phyloP scores from a whole-genome alignment of 2,888 invertebrate species.

The Cistogaster globosa region DNA sequence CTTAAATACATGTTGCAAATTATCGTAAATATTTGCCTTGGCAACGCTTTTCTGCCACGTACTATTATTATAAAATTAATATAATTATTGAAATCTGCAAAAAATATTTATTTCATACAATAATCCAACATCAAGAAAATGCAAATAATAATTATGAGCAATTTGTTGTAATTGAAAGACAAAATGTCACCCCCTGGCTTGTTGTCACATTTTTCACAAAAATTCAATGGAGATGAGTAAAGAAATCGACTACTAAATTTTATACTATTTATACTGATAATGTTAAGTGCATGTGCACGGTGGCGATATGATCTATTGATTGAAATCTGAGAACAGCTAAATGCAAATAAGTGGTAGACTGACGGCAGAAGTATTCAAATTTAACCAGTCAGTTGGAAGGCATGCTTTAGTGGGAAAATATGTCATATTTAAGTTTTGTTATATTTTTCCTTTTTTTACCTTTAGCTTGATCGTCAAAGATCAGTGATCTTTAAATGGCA shows the following conservation, averaged over 20 bases:
- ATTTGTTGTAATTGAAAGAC: conserved; percentile 64
- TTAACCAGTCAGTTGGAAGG: conserved; percentile 32
- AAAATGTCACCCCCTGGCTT: conserved; percentile 60
- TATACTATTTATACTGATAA: conserved; percentile 55
- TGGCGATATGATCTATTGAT: conserved; percentile 69
- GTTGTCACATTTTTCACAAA: conserved; percentile 51
- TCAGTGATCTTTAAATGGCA: conserved; percentile 66
- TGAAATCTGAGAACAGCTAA: conserved; percentile 33
- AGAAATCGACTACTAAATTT: conserved; percentile 25
- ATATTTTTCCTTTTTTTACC: background rate
- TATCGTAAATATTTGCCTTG: background rate
- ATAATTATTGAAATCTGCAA: conserved; percentile 1
- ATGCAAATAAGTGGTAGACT: background rate
- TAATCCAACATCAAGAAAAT: conserved; percentile 36
- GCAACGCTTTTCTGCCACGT: background rate
- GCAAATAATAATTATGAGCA: conserved; percentile 63
- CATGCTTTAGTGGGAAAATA: conserved; percentile 64
- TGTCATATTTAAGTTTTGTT: conserved; percentile 54
- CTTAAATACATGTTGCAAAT: background rate
- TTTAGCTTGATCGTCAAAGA: conserved; percentile 48
- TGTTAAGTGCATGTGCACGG: conserved; percentile 30
- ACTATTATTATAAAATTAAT: background rate
- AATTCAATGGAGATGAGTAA: background rate
- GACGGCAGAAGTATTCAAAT: conserved; percentile 48
- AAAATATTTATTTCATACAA: conserved; percentile 37